These are phyloP conservation scores for Polyommatus iphigenia DNA, from an alignment of 2,888 invertebrate species.

Conservation along the genomic window DNA sequence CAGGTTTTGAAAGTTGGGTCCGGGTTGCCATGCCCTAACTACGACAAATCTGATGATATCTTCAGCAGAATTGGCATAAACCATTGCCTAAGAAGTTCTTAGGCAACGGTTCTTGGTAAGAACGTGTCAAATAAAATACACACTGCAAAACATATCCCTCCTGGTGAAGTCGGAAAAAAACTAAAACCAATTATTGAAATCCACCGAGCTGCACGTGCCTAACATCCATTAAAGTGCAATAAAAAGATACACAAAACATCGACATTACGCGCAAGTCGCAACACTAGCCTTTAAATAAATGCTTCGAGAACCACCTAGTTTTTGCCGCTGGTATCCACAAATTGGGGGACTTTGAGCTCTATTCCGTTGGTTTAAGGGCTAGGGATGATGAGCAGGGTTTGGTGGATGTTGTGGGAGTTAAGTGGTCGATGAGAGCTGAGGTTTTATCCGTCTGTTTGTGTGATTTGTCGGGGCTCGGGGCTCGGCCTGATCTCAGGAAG, in stretches of 20 bases:
- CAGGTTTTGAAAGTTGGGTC: no score
- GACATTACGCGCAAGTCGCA: slow-evolving; percentile 47
- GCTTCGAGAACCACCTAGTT: slow-evolving; percentile 42
- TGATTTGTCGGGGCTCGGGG: slow-evolving; percentile 52
- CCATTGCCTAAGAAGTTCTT: no score
- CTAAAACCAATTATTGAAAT: background rate
- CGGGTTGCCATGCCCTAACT: no score
- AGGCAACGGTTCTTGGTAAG: no score
- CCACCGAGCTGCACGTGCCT: slow-evolving; percentile 20
- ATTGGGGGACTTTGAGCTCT: slow-evolving; percentile 41
- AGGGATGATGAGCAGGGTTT: slow-evolving; percentile 18
- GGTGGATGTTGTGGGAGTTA: slow-evolving; percentile 44
- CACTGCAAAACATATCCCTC: background rate
- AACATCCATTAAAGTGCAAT: slow-evolving; percentile 30
- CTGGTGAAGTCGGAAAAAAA: background rate
- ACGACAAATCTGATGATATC: no score
- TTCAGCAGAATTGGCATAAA: background rate
- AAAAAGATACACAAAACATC: slow-evolving; percentile 43
- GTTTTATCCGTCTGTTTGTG: slow-evolving; percentile 74
- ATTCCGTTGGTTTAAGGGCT: slow-evolving; percentile 40
- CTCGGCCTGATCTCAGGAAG: slow-evolving; percentile 43
- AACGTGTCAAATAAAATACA: background rate
- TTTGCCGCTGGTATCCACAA: slow-evolving; percentile 35
- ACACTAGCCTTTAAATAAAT: slow-evolving; percentile 54
- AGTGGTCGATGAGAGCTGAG: slow-evolving; percentile 68